A percentile compares a stretch with the other conserved stretches of the same genome.
These are phyloP conservation scores for Acronicta alni DNA, from an alignment of 2,888 invertebrate genomes.

Conservation along the genomic window DNA sequence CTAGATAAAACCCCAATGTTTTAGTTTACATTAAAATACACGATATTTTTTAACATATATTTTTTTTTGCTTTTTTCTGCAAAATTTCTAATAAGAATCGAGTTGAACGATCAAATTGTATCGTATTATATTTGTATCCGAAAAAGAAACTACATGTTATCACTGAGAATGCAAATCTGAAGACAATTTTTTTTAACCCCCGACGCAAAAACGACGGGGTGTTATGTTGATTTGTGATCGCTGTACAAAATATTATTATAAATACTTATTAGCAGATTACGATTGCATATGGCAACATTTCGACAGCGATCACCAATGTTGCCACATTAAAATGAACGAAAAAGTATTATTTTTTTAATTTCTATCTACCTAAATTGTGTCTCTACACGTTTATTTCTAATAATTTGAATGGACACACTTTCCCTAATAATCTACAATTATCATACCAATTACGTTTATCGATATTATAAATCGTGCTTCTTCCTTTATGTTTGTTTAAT, in stretches of 20 bases:
- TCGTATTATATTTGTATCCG: slow-evolving; percentile 53
- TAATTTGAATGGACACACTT: slow-evolving; percentile 70
- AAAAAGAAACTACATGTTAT: slow-evolving; percentile 77
- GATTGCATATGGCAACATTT: slow-evolving; percentile 7
- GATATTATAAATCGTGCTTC: slow-evolving; percentile 34
- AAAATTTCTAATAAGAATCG: slow-evolving; percentile 58
- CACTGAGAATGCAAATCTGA: slow-evolving; percentile 33
- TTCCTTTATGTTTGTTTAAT: slow-evolving; percentile 12
- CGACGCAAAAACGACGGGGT: too few species aligned
- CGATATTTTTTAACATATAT: slow-evolving; percentile 69
- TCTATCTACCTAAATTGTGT: slow-evolving; percentile 64
- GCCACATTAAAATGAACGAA: slow-evolving; percentile 30
- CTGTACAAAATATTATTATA: slow-evolving; percentile 2
- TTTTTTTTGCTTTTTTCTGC: slow-evolving; percentile 70
- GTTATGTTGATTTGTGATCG: slow-evolving; percentile 16
- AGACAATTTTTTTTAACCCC: too few species aligned
- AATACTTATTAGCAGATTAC: background rate
- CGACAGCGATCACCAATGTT: slow-evolving; percentile 33
- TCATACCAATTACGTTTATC: slow-evolving; percentile 59
- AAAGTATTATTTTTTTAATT: slow-evolving; percentile 52
- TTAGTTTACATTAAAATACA: slow-evolving; percentile 72
- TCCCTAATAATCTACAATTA: slow-evolving; percentile 64
- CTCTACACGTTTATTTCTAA: slow-evolving; percentile 60
- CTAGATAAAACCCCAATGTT: slow-evolving; percentile 76
- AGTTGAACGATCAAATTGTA: slow-evolving; percentile 64